Evolutionary conservation across 2,113 vertebrate genomes (phyloP).

Genomic region (Crocuta crocuta): DNA sequence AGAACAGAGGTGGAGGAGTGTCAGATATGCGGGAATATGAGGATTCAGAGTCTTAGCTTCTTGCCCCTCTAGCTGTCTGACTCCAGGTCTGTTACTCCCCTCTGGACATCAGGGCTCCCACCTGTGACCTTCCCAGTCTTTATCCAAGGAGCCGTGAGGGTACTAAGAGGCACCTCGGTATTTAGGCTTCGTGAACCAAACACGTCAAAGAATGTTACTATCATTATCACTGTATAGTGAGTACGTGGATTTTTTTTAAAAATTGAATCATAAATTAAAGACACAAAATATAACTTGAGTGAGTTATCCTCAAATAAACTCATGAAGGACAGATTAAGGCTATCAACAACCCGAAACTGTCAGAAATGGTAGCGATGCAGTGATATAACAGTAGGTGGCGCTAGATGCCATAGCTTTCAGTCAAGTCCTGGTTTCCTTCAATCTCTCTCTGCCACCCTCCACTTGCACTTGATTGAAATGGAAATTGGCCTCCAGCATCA

Average conservation of each 20-base stretch:
- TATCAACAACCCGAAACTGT: not conserved
- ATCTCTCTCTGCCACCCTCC: not conserved
- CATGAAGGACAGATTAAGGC: accelerated
- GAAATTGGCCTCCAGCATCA: constrained; percentile 74
- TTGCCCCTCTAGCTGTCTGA: not conserved
- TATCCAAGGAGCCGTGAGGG: not conserved
- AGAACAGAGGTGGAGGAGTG: not conserved
- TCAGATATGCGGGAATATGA: not conserved
- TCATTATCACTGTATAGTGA: not conserved
- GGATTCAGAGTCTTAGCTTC: not conserved
- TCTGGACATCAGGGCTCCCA: not conserved
- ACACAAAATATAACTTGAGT: not conserved
- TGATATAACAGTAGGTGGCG: constrained; percentile 80
- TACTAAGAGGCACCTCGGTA: not conserved
- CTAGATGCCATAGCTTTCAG: constrained; percentile 70
- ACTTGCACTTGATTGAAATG: constrained; percentile 70
- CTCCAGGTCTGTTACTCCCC: not conserved
- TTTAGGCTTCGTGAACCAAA: not conserved
- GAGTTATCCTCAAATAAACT: not conserved
- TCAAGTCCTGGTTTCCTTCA: accelerated
- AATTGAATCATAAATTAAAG: not conserved
- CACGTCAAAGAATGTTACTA: accelerated
- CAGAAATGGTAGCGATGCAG: not conserved
- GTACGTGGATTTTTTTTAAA: not conserved
- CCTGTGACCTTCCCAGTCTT: not conserved